A percentile compares a stretch with the other conserved stretches of the same genome.
These are phyloP conservation scores for Calliphora vicina DNA, from an alignment of 1,140 invertebrate genomes.

Conservation along the genomic window DNA sequence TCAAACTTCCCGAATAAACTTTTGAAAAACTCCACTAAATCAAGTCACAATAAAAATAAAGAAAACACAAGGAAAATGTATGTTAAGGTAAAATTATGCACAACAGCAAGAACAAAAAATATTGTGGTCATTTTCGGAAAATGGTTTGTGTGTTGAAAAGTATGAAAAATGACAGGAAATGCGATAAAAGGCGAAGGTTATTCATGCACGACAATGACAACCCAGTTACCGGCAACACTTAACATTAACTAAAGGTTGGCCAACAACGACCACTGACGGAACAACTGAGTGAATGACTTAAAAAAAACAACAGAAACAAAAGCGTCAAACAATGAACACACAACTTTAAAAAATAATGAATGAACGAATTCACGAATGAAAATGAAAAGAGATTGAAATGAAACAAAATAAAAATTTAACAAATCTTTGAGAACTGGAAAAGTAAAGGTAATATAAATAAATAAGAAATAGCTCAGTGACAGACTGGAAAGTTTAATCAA, in stretches of 20 bases:
- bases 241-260: background rate
- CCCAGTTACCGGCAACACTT: background rate
- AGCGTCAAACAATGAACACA: background rate
- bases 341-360: too few relatives aligned
- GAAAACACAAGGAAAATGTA: background rate
- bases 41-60: background rate
- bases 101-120: background rate
- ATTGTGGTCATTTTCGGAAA: background rate
- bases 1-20: background rate
- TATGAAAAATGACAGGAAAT: conserved; percentile 32
- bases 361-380: background rate
- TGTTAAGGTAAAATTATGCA: background rate
- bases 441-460: background rate
- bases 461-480: too few relatives aligned
- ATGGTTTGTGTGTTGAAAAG: conserved; percentile 11
- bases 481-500: too few relatives aligned
- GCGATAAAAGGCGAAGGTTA: conserved; percentile 27
- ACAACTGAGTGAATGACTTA: background rate
- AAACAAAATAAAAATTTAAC: background rate
- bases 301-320: background rate
- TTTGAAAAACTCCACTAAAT: background rate
- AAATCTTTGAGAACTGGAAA: background rate
- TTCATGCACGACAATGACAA: conserved; percentile 13
- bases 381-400: background rate
- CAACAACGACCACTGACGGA: background rate